Evolutionary conservation across 2,113 vertebrate species (phyloP).

Genomic region (Apodemus sylvaticus): DNA sequence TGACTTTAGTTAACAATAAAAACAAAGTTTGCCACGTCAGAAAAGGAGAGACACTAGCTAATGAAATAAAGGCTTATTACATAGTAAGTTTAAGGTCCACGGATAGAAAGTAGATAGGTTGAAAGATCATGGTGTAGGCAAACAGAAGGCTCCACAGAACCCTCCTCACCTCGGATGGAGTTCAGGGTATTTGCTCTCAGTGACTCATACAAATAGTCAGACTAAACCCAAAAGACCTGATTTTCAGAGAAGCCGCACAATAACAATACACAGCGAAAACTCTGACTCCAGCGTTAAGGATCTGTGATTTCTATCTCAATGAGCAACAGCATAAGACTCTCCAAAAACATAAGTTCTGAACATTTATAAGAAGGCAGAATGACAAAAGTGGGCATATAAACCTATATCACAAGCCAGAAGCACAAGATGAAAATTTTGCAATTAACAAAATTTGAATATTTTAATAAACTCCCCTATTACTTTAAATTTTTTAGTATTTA

Average conservation of each 20-base stretch:
- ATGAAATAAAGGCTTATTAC: neutral
- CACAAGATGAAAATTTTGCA: neutral
- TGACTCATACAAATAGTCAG: neutral
- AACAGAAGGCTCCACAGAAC: neutral
- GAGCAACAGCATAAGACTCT: neutral
- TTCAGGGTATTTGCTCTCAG: neutral
- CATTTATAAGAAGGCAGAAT: neutral
- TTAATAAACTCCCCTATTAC: neutral
- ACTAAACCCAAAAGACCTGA: neutral
- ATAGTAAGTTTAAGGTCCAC: neutral
- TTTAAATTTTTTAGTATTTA: constrained; percentile 30
- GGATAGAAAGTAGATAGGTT: neutral
- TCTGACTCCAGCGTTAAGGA: neutral
- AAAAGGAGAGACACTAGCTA: neutral
- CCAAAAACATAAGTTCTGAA: neutral
- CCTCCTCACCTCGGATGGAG: neutral
- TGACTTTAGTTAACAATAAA: neutral
- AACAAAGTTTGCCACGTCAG: neutral
- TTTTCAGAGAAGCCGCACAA: neutral
- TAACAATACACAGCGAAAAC: neutral
- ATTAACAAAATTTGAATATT: neutral
- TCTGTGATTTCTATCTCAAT: neutral
- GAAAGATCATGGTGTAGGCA: neutral
- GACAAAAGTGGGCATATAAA: neutral
- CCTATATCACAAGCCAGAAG: neutral